Percentiles rank a stretch among this genome's conserved stretches.
These are phyloP conservation scores for Hiodon tergisus DNA, from an alignment of 2,113 vertebrate genomes.

Conservation along the genomic window DNA sequence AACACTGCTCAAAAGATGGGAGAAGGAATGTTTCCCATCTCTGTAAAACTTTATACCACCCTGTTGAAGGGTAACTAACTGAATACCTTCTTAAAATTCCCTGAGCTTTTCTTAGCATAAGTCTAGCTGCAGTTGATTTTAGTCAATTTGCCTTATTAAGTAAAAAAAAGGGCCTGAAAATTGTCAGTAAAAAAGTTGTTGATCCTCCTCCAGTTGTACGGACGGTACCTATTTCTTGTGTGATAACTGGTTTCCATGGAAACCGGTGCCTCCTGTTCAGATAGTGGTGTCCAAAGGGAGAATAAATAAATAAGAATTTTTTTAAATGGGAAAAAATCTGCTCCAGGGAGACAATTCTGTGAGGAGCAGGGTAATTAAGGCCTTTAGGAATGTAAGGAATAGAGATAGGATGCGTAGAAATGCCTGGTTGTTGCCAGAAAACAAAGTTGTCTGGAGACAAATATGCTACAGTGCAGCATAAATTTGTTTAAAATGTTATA, in stretches of 20 bases:
- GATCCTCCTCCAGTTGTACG: not conserved
- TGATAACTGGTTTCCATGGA: not conserved
- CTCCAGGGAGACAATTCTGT: not conserved
- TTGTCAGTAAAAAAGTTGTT: no score
- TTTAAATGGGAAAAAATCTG: not conserved
- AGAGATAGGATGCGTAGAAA: not conserved
- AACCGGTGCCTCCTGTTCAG: not conserved
- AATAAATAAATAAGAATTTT: not conserved
- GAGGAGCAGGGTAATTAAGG: not conserved
- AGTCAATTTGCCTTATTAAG: not conserved
- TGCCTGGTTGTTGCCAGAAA: not conserved
- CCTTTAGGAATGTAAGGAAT: not conserved
- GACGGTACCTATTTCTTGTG: not conserved
- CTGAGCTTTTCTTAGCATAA: no score
- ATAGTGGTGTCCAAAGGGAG: not conserved
- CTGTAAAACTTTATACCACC: no score
- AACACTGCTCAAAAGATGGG: no score
- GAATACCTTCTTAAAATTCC: no score
- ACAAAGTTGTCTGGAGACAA: no score
- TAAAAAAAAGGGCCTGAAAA: not conserved
- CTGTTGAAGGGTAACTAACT: no score
- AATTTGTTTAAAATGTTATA: no score
- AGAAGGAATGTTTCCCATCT: no score
- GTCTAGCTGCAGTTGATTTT: no score
- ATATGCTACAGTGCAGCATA: no score